Conservation (phyloP, 2,797 vertebrate species). For the Peromyscus nudipes region DNA sequence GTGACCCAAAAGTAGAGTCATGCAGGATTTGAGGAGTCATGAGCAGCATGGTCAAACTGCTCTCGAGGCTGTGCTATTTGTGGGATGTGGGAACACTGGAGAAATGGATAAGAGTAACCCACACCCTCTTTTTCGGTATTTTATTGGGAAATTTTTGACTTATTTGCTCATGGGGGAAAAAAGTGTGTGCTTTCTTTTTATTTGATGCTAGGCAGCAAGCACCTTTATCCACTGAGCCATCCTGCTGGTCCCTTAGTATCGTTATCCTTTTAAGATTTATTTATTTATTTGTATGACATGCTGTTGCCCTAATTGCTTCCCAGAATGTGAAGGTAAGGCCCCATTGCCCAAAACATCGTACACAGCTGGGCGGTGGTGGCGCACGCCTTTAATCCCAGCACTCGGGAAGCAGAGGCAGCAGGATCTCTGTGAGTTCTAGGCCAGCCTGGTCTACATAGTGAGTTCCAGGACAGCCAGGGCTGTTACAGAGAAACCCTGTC, state of each 20-base stretch:
- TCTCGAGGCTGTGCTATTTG: not conserved
- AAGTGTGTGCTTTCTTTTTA: not conserved
- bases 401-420: too few species aligned
- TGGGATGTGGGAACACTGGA: not conserved
- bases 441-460: too few species aligned
- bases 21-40: not conserved
- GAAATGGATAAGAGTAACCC: not conserved
- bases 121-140: not conserved
- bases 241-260: not conserved
- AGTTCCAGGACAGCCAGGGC: too few species aligned
- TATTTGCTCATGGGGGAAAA: not conserved
- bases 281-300: not conserved
- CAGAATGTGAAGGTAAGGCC: not conserved
- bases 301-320: not conserved
- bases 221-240: not conserved
- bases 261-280: not conserved
- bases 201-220: not conserved
- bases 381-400: too few species aligned
- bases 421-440: too few species aligned
- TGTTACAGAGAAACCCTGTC: too few species aligned
- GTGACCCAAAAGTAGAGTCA: not conserved
- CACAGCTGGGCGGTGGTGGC: too few species aligned
- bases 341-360: not conserved
- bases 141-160: conserved; percentile 4
- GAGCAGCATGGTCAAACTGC: not conserved